phyloP scores from a whole-genome alignment of 92 coral and sea anemone genomes.

The Blastomussa wellsi region DNA sequence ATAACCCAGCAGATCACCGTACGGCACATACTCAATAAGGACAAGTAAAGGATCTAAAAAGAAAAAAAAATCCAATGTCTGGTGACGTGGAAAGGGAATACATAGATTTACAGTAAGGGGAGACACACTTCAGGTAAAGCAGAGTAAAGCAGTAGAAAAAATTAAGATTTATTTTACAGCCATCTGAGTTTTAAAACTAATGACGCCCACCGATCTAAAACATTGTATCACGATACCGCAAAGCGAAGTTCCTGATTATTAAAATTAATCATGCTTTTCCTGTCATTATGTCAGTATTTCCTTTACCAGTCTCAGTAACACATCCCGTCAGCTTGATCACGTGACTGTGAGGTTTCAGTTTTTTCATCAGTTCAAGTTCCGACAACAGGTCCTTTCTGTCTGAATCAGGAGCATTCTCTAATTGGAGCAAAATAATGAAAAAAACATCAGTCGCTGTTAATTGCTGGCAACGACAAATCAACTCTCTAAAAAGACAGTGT shows the following conservation, averaged over 20 bases:
- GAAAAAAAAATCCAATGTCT: background rate
- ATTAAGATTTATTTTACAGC: background rate
- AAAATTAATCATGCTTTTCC: no score
- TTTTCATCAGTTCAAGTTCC: constrained; percentile 37
- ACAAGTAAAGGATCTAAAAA: constrained; percentile 41
- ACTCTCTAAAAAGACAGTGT: background rate
- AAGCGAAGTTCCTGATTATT: no score
- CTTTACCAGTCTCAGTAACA: constrained; percentile 34
- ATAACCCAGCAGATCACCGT: constrained; percentile 43
- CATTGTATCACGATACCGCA: no score
- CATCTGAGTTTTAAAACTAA: background rate
- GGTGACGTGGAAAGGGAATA: background rate
- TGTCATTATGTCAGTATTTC: background rate
- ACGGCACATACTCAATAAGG: constrained; percentile 45
- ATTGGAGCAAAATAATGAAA: background rate
- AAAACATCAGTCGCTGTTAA: no score
- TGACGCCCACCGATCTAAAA: no score
- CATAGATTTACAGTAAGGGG: background rate
- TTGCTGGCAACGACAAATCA: background rate
- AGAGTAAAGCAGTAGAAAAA: background rate
- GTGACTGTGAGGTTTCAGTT: constrained; percentile 15
- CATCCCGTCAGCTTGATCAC: constrained; percentile 39
- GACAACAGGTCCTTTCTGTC: constrained; percentile 35
- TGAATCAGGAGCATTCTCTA: constrained; percentile 38
- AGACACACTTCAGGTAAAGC: background rate